A percentile compares a stretch with the other conserved stretches of the same genome.
These are phyloP conservation scores for Himalopsyche anomala DNA, from an alignment of 2,888 invertebrate genomes.

Conservation along the genomic window DNA sequence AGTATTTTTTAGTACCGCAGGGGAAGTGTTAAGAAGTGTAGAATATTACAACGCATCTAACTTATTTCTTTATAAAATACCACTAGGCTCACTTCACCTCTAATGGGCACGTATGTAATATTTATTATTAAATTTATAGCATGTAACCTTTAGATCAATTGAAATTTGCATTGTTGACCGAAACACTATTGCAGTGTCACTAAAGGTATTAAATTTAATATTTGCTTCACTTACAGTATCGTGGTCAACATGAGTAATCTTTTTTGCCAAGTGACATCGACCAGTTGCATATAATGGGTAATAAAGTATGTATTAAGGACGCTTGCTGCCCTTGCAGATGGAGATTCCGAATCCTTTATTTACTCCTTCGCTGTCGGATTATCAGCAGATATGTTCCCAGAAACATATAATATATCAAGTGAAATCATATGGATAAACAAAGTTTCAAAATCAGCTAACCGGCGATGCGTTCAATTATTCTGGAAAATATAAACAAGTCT, in stretches of 20 bases:
- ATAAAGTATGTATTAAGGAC: slow-evolving; percentile 56
- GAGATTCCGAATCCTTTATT: slow-evolving; percentile 4
- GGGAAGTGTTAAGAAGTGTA: no score
- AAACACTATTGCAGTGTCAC: not conserved
- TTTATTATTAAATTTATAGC: no score
- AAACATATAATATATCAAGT: slow-evolving; percentile 55
- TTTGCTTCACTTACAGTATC: slow-evolving; percentile 15
- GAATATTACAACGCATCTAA: no score
- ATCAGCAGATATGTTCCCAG: slow-evolving; percentile 44
- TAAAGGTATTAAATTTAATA: slow-evolving; percentile 18
- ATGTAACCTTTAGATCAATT: no score
- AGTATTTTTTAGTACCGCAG: no score
- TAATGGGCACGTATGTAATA: no score
- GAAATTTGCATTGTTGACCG: no score
- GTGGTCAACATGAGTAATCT: slow-evolving; percentile 9
- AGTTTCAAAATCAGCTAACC: not conserved
- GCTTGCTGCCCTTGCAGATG: slow-evolving; percentile 19
- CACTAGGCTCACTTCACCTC: no score
- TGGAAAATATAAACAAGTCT: not conserved
- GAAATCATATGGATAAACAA: not conserved
- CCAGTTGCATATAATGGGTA: slow-evolving; percentile 52
- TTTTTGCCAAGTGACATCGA: slow-evolving; percentile 30
- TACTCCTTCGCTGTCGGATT: slow-evolving; percentile 22
- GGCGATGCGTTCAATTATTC: not conserved
- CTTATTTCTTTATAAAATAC: no score